Percentiles rank a stretch among this genome's conserved stretches.
Evolutionary conservation across 2,113 vertebrate genomes (phyloP).

Genomic region (Paramisgurnus dabryanus): DNA sequence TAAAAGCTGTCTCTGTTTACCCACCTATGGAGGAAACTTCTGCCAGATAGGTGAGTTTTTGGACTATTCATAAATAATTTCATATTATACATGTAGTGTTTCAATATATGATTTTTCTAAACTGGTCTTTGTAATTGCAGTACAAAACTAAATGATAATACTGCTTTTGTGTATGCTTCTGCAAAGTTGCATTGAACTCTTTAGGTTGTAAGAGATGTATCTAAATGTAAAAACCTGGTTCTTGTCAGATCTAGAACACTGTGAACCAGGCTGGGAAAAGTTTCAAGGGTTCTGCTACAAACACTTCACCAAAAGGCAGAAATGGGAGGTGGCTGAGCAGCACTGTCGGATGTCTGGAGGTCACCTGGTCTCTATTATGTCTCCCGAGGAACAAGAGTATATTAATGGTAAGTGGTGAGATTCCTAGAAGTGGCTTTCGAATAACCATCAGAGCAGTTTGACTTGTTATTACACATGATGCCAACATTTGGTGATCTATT

Average conservation of each 20-base stretch:
- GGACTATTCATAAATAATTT: background rate
- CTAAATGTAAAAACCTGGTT: background rate
- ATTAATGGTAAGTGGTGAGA: slow-evolving; percentile 79
- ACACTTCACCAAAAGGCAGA: slow-evolving; percentile 83
- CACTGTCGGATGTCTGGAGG: slow-evolving; percentile 83
- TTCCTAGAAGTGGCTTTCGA: background rate
- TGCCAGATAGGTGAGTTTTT: slow-evolving; percentile 82
- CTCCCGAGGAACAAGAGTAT: slow-evolving; percentile 88
- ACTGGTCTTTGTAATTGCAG: too few relatives aligned
- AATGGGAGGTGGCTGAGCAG: slow-evolving; percentile 90
- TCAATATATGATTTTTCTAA: too few relatives aligned
- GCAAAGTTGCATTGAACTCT: background rate
- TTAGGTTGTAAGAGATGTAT: too few relatives aligned
- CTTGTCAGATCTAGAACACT: slow-evolving; percentile 75
- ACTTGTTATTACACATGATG: background rate
- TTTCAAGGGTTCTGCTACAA: slow-evolving; percentile 91
- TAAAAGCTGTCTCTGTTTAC: slow-evolving; percentile 82
- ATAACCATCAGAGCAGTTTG: slow-evolving; percentile 9
- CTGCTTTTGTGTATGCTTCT: background rate
- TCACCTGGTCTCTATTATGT: slow-evolving; percentile 88
- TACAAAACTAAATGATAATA: too few relatives aligned
- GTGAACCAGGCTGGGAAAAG: slow-evolving; percentile 84
- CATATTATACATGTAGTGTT: too few relatives aligned
- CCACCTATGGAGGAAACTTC: slow-evolving; percentile 83
- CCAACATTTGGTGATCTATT: background rate